phyloP scores from a whole-genome alignment of 2,113 vertebrate genomes.

The Lanius ludovicianus region DNA sequence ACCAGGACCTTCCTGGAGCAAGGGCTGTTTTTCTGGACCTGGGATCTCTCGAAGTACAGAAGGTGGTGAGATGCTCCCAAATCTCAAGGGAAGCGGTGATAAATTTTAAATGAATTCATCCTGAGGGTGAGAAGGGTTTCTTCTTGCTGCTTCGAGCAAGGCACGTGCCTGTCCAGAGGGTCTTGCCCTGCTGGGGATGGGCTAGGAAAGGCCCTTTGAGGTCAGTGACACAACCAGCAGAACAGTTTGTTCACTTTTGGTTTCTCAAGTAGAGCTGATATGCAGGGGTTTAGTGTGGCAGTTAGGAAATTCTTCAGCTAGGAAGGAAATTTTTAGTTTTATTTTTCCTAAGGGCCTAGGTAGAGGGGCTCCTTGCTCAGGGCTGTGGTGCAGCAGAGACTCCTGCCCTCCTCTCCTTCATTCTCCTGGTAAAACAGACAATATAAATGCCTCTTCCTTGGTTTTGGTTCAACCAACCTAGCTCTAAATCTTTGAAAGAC shows the following conservation, averaged over 20 bases:
- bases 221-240: background rate
- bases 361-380: background rate
- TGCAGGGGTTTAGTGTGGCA: background rate
- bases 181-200: background rate
- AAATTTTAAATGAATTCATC: background rate
- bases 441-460: background rate
- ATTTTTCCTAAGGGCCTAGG: background rate
- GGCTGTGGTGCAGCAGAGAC: background rate
- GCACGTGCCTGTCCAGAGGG: accelerated
- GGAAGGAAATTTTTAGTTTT: background rate
- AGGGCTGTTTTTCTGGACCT: background rate
- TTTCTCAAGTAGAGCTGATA: background rate
- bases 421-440: background rate
- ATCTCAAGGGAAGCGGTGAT: background rate
- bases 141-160: background rate
- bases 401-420: background rate
- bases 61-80: background rate
- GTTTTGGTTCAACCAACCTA: background rate
- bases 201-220: background rate
- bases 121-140: background rate
- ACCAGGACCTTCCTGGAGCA: background rate
- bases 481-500: background rate
- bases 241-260: background rate
- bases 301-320: background rate
- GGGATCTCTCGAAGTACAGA: accelerated